Evolutionary conservation across 2,888 invertebrate genomes (phyloP).

Genomic region (Endotricha flammealis): DNA sequence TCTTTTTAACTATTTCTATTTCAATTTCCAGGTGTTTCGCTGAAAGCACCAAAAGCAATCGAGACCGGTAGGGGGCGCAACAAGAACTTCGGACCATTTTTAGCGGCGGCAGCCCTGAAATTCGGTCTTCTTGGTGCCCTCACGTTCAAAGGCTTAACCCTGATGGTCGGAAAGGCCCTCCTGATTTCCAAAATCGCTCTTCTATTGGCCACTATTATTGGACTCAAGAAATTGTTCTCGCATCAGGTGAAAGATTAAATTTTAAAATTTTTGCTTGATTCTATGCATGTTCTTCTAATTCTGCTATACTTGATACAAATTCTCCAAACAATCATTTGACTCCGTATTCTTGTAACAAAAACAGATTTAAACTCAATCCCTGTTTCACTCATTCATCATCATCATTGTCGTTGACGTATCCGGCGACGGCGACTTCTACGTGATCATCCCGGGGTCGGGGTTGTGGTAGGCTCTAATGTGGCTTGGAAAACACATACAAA

Average conservation of each 20-base stretch:
- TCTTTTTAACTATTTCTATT: slow-evolving; percentile 1
- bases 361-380: too few species aligned
- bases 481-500: too few species aligned
- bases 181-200: slow-evolving; percentile 91
- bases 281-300: too few species aligned
- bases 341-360: too few species aligned
- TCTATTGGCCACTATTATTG: slow-evolving; percentile 87
- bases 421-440: too few species aligned
- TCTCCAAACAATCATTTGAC: too few species aligned
- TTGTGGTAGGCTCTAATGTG: too few species aligned
- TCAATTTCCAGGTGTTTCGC: slow-evolving; percentile 78
- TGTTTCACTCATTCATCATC: too few species aligned
- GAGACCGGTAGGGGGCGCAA: slow-evolving; percentile 85
- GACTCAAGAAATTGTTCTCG: slow-evolving; percentile 88
- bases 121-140: slow-evolving; percentile 88
- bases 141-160: slow-evolving; percentile 87
- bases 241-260: slow-evolving; percentile 76
- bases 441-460: too few species aligned
- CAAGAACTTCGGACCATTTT: slow-evolving; percentile 84
- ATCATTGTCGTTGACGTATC: too few species aligned
- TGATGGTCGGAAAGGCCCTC: slow-evolving; percentile 90
- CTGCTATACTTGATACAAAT: too few species aligned
- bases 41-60: slow-evolving; percentile 78
- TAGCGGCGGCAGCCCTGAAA: slow-evolving; percentile 88
- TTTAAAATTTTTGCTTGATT: too few species aligned